Base-by-base conservation (phyloP, 2,888 invertebrate species). In the Aphodius granarius region DNA sequence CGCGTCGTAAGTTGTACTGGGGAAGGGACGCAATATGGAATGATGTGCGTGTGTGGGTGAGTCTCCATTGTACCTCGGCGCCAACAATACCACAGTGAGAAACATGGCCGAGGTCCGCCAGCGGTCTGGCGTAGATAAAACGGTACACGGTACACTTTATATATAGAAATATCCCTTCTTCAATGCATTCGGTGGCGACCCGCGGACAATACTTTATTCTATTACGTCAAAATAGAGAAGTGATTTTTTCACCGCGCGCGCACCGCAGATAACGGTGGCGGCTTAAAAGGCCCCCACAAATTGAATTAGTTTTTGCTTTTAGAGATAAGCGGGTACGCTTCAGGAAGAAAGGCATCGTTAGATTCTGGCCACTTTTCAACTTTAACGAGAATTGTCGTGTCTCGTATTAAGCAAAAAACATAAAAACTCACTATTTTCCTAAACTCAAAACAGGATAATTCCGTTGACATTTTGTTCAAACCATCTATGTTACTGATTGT, bases 61-160 rank as follows among this genome's bases (percentile, higher is more conserved):
- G 68, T 68, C 68, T 68, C 9, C 2, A 20, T 68, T 21, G 20
- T 68, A 68, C 21, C 21, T 20, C 68, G 20, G 4, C 9, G 21
- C 22, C 43, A 16, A 68, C 68, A 68, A 68, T 68, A 22, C 68
- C 6, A 18, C 9, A 22, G 19, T 20, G 22, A 68, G 68, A 22
- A 68, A 68, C 20, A 20, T 22, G 68, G 22, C 20, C n/a, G n/a
- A n/a, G n/a, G n/a, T n/a, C n/a, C n/a, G n/a, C n/a, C 68, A 13
- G 68, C 68, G 68, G 68, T 68, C 68, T 43, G 43, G 43, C 43
- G 13, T n/a, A 68, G 68, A 68, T 68, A 68, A 68, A 68, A 68
- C 68, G 68, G 22, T 20, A 22, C 16, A 19, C 4, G 13, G 4
- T 21, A 22, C 68, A 68, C 66, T 13, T 17, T 20, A 16, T 20